Percentiles rank a stretch among this genome's conserved stretches.
These are phyloP conservation scores for Serripes groenlandicus DNA, from an alignment of 2,888 invertebrate genomes.

Conservation along the genomic window DNA sequence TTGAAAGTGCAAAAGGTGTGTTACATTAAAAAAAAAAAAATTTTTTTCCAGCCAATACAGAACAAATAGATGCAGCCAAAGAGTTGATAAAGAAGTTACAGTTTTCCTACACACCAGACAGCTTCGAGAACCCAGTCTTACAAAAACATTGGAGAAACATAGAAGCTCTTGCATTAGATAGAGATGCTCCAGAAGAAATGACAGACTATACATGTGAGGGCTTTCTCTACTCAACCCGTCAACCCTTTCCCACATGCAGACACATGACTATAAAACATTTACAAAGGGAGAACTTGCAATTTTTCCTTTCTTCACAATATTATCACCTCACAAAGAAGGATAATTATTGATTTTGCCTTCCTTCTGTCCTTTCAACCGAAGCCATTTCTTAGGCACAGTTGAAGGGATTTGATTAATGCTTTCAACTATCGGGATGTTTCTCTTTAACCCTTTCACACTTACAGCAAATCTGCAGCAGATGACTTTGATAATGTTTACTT, in stretches of 20 bases:
- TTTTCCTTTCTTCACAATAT: background rate
- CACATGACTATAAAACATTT: too few relatives aligned
- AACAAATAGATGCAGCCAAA: constrained; percentile 89
- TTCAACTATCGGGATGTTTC: too few relatives aligned
- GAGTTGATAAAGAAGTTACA: constrained; percentile 89
- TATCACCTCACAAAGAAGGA: too few relatives aligned
- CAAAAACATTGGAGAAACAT: constrained; percentile 90
- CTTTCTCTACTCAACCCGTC: too few relatives aligned
- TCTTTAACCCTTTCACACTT: too few relatives aligned
- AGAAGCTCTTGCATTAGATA: constrained; percentile 90
- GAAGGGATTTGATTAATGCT: too few relatives aligned
- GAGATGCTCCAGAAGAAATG: constrained; percentile 88
- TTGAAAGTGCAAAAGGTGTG: too few relatives aligned
- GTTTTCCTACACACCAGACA: constrained; percentile 89
- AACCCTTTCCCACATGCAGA: constrained; percentile 10
- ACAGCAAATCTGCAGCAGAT: too few relatives aligned
- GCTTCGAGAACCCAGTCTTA: constrained; percentile 90
- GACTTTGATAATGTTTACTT: too few relatives aligned
- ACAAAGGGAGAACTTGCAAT: background rate
- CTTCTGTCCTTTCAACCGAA: too few relatives aligned
- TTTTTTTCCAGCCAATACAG: constrained; percentile 68
- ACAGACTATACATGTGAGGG: constrained; percentile 88
- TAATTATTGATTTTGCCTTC: too few relatives aligned
- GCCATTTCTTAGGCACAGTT: too few relatives aligned
- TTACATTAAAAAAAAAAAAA: background rate